These are phyloP conservation scores for Myocastor coypus DNA, from an alignment of 2,113 vertebrate species.

Conservation along the genomic window DNA sequence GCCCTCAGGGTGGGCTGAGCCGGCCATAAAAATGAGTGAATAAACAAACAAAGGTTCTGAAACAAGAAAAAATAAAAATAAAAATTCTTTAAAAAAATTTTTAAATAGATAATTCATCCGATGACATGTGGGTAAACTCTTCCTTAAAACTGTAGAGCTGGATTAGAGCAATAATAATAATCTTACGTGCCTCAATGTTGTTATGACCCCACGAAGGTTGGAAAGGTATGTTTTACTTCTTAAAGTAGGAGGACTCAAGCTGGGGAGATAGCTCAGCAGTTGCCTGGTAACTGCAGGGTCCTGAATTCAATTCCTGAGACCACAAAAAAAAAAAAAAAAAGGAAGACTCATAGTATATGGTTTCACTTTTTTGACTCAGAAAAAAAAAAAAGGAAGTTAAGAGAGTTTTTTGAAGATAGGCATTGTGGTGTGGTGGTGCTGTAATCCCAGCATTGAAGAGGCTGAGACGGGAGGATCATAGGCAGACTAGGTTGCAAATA, in stretches of 20 bases:
- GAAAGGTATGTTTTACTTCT: not conserved
- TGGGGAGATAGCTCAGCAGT: too few species aligned
- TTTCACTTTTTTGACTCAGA: not conserved
- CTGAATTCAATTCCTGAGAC: too few species aligned
- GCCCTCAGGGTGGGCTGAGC: too few species aligned
- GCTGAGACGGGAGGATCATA: not conserved
- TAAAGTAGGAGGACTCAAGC: not conserved
- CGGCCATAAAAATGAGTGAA: too few species aligned
- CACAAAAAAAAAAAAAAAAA: too few species aligned
- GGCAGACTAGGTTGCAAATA: not conserved
- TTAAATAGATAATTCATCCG: not conserved
- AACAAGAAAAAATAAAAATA: too few species aligned
- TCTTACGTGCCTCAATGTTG: not conserved
- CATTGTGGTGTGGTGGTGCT: not conserved
- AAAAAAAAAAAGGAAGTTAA: slow-evolving; percentile 27
- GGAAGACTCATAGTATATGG: not conserved
- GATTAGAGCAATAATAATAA: not conserved
- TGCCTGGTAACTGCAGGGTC: too few species aligned
- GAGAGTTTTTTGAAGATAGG: not conserved
- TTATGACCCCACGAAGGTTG: not conserved
- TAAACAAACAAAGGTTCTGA: too few species aligned
- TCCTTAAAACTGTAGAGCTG: not conserved
- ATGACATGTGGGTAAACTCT: not conserved
- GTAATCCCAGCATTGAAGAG: not conserved
- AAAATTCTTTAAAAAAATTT: too few species aligned